phyloP scores from a whole-genome alignment of 2,888 invertebrate species.

The Himalopsyche anomala region DNA sequence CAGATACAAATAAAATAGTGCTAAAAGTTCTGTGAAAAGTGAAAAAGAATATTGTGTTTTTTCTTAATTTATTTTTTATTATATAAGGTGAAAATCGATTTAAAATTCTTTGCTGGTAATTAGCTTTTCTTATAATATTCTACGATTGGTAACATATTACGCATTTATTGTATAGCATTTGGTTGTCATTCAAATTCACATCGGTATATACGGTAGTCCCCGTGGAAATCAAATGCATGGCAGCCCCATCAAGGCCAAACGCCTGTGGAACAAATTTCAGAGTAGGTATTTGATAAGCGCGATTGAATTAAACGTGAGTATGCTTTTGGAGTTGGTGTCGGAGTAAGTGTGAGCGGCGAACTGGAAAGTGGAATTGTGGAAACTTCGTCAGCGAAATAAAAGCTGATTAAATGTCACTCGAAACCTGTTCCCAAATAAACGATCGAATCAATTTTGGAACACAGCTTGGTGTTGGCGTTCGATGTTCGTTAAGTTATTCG shows the following conservation, averaged over 20 bases:
- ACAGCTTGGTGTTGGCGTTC: neutral
- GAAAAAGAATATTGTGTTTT: too few relatives aligned
- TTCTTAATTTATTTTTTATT: too few relatives aligned
- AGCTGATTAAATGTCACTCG: slow-evolving; percentile 47
- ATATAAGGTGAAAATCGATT: too few relatives aligned
- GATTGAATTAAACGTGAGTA: slow-evolving; percentile 23
- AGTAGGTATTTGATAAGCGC: slow-evolving; percentile 16
- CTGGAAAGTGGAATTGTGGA: slow-evolving; percentile 21
- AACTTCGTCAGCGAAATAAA: slow-evolving; percentile 48
- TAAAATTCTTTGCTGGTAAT: too few relatives aligned
- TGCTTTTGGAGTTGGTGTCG: slow-evolving; percentile 21
- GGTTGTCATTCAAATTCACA: neutral
- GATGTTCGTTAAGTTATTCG: neutral
- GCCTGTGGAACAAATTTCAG: slow-evolving; percentile 3
- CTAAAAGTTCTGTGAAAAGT: too few relatives aligned
- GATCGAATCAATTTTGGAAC: slow-evolving; percentile 16
- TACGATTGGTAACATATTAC: too few relatives aligned
- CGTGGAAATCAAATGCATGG: slow-evolving; percentile 6
- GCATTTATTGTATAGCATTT: too few relatives aligned
- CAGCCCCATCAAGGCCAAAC: slow-evolving; percentile 18
- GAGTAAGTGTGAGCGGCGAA: neutral
- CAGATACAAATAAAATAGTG: too few relatives aligned
- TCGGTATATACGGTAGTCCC: neutral
- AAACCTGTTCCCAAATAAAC: slow-evolving; percentile 32
- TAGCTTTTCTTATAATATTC: too few relatives aligned